Evolutionary conservation across 2,113 vertebrate species (phyloP), one percentile per base, ranked within the genome.

Genomic region (zebrafish (Danio rerio)): DNA sequence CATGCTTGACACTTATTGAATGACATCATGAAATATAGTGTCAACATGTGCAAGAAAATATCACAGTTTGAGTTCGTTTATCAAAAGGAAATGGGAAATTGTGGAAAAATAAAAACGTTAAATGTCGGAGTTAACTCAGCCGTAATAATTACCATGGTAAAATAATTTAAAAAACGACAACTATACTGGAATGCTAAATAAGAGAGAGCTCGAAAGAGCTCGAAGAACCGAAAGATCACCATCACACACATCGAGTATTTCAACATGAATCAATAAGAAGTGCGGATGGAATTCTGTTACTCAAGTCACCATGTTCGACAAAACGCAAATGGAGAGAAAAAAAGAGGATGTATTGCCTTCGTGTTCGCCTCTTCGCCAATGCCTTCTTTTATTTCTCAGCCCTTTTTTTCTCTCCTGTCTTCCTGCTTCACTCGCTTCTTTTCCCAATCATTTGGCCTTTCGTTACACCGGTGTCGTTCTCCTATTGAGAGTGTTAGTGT

Each of bases 401-500:
- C 78, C 62, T 82, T 42, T 66, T 20, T 50, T 20, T 50, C 65
- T 70, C 69, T 55, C 68, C n/a, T 31, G 20, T 78, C 20, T 47
- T 43, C 45, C 59, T n/a, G 5, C 56, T 43, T 68, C 45, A 58
- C 58, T 80, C 20, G n/a, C 53, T 74, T 63, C 53, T 9, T 47
- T 56, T 13, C 47, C 9, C 66, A 10, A 10, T 42, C 59, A 43
- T 15, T 47, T 52, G 61, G n/a, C 78, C 58, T 20, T 1, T 7
- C 21, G 82, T 90, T 88, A 94, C 83, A 95, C 96, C 5, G 96
- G 96, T 42, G 96, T 97, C 1, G 96, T 97, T 86, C 96, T 97
- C 92, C 96, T 94, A 94, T 97, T 97, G 9, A 97, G 95, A 11
- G 96, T 97, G 83, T 96, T 96, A 68, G 95, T 96, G 91, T 96